Percentiles rank a stretch among this genome's conserved stretches.
phyloP scores from a whole-genome alignment of 2,888 invertebrate species.

The Lasioglossum vierecki region DNA sequence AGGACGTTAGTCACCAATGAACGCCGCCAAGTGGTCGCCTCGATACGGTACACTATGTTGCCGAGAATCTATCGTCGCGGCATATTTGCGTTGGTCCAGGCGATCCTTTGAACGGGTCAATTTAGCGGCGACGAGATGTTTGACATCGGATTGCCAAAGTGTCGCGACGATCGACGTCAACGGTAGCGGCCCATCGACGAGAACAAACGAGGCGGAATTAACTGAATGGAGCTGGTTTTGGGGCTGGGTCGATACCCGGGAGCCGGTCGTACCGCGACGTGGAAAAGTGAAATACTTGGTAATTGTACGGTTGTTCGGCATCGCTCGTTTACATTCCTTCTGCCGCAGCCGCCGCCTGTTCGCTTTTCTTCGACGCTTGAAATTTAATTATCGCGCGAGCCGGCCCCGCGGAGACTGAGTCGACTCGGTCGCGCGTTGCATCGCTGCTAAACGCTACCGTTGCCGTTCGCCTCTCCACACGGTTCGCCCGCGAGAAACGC shows the following conservation, averaged over 20 bases:
- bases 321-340: constrained; percentile 14
- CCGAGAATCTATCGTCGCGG: not conserved
- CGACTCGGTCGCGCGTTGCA: not conserved
- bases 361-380: constrained; percentile 69
- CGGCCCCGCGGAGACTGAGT: constrained; percentile 9
- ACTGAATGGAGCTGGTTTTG: constrained; percentile 35
- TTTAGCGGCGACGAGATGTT: constrained; percentile 9
- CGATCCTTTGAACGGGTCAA: constrained; percentile 1
- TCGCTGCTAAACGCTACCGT: not conserved
- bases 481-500: constrained; percentile 6
- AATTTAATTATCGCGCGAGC: constrained; percentile 78
- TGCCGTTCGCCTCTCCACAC: not conserved
- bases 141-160: not conserved
- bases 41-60: not conserved
- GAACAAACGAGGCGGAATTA: constrained; percentile 19
- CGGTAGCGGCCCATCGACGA: not conserved
- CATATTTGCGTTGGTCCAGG: not conserved
- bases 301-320: constrained; percentile 41
- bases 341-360: not conserved
- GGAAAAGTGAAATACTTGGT: constrained; percentile 56
- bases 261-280: constrained; percentile 10
- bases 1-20: not conserved
- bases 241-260: constrained; percentile 37
- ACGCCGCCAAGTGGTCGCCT: not conserved
- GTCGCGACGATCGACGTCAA: not conserved